Evolutionary conservation across 2,888 invertebrate species (phyloP), one percentile per base, ranked within the genome.

Genomic region (Chrysina gloriosa): DNA sequence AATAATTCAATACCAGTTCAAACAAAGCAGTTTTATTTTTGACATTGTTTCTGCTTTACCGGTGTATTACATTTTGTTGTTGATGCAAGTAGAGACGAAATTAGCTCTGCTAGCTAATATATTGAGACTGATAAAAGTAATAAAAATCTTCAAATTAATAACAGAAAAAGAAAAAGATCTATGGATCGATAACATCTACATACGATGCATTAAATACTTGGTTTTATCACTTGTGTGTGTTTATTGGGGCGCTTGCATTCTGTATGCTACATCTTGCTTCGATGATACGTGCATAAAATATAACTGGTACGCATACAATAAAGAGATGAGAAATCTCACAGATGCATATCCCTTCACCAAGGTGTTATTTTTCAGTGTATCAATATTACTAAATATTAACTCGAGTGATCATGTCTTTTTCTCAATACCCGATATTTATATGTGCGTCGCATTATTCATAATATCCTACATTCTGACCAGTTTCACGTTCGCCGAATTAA

Each of bases 171-270:
- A 68, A 34, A 48, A 69, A 68, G 45, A 66, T 54, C 4, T 68
- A 9, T 42, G 56, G 48, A 42, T 68, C 16, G 56, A 45, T 36
- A 48, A 45, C 16, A 45, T 73, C 3, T 66, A 39, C n/a, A 56
- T 68, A 3, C 61, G 66, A 11, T 34, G 65, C 5, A 11, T 67
- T 7, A 71, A 73, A 56, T 72, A 71, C 16, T 11, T 66, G 4
- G 16, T 47, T 4, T n/a, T 69, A 1, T 34, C 42, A n/a, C 11
- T 54, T 25, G 21, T 66, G 9, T 29, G 25, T 16, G 42, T 47
- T n/a, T 69, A 69, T 19, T 52, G 63, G 52, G 39, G 16, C 3
- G 50, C 52, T 14, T 69, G 69, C 16, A 21, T 69, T 47, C 39
- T 69, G 5, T 69, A 56, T n/a, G 56, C 64, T 7, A 36, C 56